Conservation (phyloP, 1,140 invertebrate genomes). For the Matsumurasca onukii region DNA sequence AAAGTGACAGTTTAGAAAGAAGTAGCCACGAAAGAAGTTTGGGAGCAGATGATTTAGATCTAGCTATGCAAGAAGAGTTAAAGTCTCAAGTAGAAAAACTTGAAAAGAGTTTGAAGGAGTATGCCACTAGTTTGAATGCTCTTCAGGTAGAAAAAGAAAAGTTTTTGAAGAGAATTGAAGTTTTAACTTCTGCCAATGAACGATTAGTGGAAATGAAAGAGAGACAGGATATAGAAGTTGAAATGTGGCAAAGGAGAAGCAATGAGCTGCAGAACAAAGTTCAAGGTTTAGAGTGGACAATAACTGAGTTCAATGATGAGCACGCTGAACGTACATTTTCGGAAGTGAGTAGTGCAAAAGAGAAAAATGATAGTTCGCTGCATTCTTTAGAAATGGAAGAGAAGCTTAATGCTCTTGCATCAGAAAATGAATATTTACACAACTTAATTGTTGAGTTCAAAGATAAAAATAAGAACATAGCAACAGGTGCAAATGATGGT, state of each 20-base stretch:
- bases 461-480: slow-evolving; percentile 24
- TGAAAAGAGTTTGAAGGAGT: slow-evolving; percentile 63
- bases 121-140: slow-evolving; percentile 56
- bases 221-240: slow-evolving; percentile 67
- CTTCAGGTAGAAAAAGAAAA: slow-evolving; percentile 63
- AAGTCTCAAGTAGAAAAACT: slow-evolving; percentile 63
- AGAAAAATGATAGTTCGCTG: neutral
- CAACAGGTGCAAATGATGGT: no score
- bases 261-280: slow-evolving; percentile 55
- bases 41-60: slow-evolving; percentile 64
- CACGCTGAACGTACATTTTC: slow-evolving; percentile 35
- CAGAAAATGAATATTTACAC: slow-evolving; percentile 40
- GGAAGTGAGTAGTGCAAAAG: neutral
- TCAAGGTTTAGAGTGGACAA: slow-evolving; percentile 46
- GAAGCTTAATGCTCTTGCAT: slow-evolving; percentile 31
- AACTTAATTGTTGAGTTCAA: slow-evolving; percentile 31
- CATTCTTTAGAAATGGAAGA: slow-evolving; percentile 32
- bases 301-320: slow-evolving; percentile 57
- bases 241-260: slow-evolving; percentile 67
- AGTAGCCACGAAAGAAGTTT: slow-evolving; percentile 54
- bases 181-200: slow-evolving; percentile 74
- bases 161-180: slow-evolving; percentile 68
- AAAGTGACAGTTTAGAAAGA: slow-evolving; percentile 60
- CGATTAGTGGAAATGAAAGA: slow-evolving; percentile 76
- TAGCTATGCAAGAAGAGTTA: slow-evolving; percentile 73